Conservation (phyloP, 2,113 vertebrate species). For the Zosterops japonicus region DNA sequence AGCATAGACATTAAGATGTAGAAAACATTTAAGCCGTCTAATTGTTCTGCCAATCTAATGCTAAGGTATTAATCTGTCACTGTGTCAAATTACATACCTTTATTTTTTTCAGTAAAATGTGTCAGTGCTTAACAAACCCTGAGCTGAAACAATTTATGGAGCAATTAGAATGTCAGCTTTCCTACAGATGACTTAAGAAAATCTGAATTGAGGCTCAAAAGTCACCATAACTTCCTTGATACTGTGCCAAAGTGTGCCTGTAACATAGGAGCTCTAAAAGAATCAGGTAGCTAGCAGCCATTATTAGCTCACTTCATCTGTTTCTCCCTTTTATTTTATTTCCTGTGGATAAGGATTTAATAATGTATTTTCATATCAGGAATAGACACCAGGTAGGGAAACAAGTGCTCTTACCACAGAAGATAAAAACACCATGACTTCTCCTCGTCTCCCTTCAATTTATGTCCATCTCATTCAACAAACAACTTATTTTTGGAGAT, state of each 20-base stretch:
- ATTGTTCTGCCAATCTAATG: conserved; percentile 71
- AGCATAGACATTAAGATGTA: conserved; percentile 67
- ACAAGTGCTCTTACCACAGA: not conserved
- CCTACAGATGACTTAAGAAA: conserved; percentile 61
- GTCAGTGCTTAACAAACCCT: conserved; percentile 71
- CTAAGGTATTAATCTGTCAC: conserved; percentile 73
- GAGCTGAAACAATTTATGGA: conserved; percentile 64
- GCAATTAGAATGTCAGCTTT: conserved; percentile 73
- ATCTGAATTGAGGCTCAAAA: conserved; percentile 60
- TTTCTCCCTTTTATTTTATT: not conserved
- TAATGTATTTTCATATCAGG: not conserved
- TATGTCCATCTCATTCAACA: not conserved
- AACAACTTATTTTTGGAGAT: not conserved
- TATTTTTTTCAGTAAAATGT: conserved; percentile 63
- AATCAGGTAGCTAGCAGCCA: conserved; percentile 16
- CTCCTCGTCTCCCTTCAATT: not conserved
- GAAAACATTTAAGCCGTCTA: conserved; percentile 69
- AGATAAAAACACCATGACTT: not conserved
- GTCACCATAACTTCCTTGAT: conserved; percentile 67
- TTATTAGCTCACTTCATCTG: not conserved
- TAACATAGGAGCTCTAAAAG: not conserved
- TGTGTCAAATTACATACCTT: conserved; percentile 72
- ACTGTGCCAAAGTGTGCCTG: conserved; percentile 41
- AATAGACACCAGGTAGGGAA: not conserved
- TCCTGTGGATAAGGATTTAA: not conserved